Conservation (phyloP, 2,888 invertebrate genomes). For the Drosophila hamatofila region DNA sequence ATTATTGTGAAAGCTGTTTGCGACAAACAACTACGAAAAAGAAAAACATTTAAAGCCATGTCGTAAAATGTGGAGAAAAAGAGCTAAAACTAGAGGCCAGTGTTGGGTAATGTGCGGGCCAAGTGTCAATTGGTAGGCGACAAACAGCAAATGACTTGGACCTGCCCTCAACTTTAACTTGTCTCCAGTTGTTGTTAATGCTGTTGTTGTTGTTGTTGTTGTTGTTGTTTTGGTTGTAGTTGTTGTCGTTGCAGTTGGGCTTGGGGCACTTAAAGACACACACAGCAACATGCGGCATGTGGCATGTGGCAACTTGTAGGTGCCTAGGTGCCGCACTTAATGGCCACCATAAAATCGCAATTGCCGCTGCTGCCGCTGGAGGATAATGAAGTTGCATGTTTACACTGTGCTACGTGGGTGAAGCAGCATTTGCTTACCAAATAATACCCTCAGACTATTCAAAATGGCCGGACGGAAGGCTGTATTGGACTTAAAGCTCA, state of each 20-base stretch:
- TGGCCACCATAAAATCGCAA: slow-evolving; percentile 68
- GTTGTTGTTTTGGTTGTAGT: not conserved
- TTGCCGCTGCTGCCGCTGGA: slow-evolving; percentile 38
- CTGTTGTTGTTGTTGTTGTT: slow-evolving; percentile 1
- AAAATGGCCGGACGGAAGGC: too few species aligned
- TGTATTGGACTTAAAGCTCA: not conserved
- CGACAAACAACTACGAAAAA: slow-evolving; percentile 20
- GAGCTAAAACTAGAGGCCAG: slow-evolving; percentile 25
- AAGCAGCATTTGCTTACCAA: slow-evolving; percentile 15
- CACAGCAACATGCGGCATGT: slow-evolving; percentile 43
- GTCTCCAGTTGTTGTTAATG: slow-evolving; percentile 11
- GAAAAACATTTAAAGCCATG: slow-evolving; percentile 33
- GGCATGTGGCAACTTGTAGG: slow-evolving; percentile 61
- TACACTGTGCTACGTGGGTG: slow-evolving; percentile 77
- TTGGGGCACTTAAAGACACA: slow-evolving; percentile 44
- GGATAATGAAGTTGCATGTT: slow-evolving; percentile 82
- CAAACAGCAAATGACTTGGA: slow-evolving; percentile 58
- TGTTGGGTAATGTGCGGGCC: slow-evolving; percentile 48
- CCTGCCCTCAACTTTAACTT: slow-evolving; percentile 44
- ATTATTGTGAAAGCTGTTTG: slow-evolving; percentile 2
- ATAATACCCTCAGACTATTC: not conserved
- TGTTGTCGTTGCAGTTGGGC: slow-evolving; percentile 17
- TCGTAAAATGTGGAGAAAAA: slow-evolving; percentile 38
- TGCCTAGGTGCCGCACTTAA: slow-evolving; percentile 78
- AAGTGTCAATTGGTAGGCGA: slow-evolving; percentile 72